Conservation (phyloP, 2,113 vertebrate species). For the Plestiodon gilberti region DNA sequence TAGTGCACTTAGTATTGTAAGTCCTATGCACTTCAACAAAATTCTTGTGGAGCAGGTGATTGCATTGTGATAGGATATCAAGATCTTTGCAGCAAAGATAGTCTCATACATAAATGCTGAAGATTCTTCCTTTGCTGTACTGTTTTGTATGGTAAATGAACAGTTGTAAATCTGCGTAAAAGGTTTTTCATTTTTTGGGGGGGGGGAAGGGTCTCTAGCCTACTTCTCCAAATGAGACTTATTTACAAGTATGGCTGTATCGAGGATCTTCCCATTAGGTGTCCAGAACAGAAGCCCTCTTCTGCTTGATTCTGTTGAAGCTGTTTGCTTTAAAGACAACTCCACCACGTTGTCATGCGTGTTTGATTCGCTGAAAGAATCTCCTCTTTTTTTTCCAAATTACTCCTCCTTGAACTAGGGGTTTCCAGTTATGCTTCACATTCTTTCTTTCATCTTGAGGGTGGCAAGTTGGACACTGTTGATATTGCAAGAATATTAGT, state of each 20-base stretch:
- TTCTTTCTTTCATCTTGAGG: neutral
- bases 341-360: neutral
- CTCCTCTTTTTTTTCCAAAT: neutral
- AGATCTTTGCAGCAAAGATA: neutral
- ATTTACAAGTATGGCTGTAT: slow-evolving; percentile 8
- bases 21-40: neutral
- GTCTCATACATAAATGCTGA: neutral
- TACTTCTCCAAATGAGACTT: neutral
- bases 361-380: neutral
- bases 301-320: neutral
- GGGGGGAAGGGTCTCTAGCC: neutral
- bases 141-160: neutral
- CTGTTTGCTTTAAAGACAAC: neutral
- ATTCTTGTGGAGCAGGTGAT: neutral
- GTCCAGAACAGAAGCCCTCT: neutral
- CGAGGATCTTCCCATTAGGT: neutral
- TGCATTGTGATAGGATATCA: neutral
- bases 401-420: neutral
- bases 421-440: neutral
- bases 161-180: neutral
- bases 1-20: neutral
- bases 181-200: neutral
- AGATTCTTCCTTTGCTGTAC: neutral
- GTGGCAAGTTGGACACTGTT: neutral
- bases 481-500: neutral